Conservation (phyloP, 2,113 vertebrate species). For the Cochlearius cochlearius region DNA sequence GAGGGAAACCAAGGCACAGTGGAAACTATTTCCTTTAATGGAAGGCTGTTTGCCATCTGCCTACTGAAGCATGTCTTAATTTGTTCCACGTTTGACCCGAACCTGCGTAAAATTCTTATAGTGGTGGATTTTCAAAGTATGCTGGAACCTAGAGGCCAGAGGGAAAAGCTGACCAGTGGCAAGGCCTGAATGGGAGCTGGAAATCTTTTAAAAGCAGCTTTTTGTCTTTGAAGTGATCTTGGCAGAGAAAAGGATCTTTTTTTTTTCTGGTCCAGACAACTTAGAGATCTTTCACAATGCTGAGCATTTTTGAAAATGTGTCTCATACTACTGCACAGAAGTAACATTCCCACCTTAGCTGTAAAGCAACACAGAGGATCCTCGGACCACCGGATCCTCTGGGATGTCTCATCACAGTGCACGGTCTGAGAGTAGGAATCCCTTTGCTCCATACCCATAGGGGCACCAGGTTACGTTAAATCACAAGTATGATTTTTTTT, state of each 20-base stretch:
- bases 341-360: neutral
- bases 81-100: neutral
- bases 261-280: neutral
- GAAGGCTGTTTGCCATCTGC: neutral
- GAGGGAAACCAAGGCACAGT: neutral
- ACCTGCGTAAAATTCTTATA: neutral
- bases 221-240: neutral
- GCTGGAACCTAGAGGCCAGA: neutral
- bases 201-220: neutral
- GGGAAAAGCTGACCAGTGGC: neutral
- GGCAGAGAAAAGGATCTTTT: neutral
- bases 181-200: neutral
- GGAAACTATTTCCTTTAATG: neutral
- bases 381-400: neutral
- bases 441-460: neutral
- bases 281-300: neutral
- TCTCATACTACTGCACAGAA: neutral
- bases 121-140: neutral
- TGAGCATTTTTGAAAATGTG: neutral
- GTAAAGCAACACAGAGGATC: neutral
- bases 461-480: neutral
- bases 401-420: neutral
- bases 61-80: neutral
- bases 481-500: neutral
- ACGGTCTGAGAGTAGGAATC: neutral